Evolutionary conservation across 2,888 invertebrate genomes (phyloP), one percentile per base, ranked within the genome.

Genomic region (Nomada fabriciana): DNA sequence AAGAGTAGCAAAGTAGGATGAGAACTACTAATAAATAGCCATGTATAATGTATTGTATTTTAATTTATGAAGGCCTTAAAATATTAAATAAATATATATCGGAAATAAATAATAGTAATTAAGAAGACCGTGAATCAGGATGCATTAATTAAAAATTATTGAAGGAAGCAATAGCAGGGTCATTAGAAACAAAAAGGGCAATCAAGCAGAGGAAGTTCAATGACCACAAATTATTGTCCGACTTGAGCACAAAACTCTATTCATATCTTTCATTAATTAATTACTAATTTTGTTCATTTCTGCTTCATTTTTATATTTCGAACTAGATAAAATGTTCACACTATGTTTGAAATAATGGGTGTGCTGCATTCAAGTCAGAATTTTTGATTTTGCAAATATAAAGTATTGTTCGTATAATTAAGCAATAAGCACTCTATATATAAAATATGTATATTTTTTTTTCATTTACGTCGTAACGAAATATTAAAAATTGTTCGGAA

Each of bases 321-420:
- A 57, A 59, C 7, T 47, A 36, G 43, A 63, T 47, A 25, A 76
- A 67, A 80, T 52, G 80, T 76, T 81, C 57, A 60, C 61, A 43
- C 59, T 60, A n/a, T 70, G 81, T 15, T 61, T 70, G 42, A 78
- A 57, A 67, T 73, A 77, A 79, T 75, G 50, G 79, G 80, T 88
- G 86, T 83, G 84, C 78, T 83, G 76, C 82, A 86, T 75, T 88
- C 78, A 81, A 85, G 84, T 82, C 89, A 87, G 88, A 88, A 89
- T 89, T 87, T 74, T 88, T 88, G 82, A 88, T 76, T 18, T 2
- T 23, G 7, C 25, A 15, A 15, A 23, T 64, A 53, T 29, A 42
- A 67, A 47, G 23, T 52, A 64, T 52, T 47, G n/a, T 29, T 18
- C 18, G 5, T 43, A 18, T 59, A 9, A 2, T 43, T 3, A 13